phyloP scores from a whole-genome alignment of 2,888 invertebrate genomes.

The Cephus nigrinus region DNA sequence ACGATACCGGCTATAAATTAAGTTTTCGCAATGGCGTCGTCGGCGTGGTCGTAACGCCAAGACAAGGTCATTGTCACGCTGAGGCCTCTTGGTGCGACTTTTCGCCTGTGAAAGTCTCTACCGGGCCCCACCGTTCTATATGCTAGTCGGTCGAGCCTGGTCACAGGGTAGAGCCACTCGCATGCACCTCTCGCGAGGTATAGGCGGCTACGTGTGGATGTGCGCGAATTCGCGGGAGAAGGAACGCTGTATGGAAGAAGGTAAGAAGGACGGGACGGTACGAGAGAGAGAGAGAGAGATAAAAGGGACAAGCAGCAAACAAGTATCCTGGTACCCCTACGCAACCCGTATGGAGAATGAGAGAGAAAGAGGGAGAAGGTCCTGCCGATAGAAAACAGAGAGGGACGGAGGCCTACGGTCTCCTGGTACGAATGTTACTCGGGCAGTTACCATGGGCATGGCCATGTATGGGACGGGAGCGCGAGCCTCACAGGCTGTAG shows the following conservation, averaged over 20 bases:
- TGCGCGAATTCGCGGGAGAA: neutral
- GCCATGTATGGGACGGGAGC: conserved; percentile 5
- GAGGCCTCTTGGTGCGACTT: conserved; percentile 21
- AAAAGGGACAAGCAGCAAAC: neutral
- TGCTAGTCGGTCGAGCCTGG: neutral
- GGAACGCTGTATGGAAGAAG: neutral
- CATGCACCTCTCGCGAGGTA: neutral
- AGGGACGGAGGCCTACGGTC: neutral
- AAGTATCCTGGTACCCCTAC: neutral
- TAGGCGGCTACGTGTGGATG: neutral
- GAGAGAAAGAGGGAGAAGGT: neutral
- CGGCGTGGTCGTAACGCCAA: conserved; percentile 2
- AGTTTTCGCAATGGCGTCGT: neutral
- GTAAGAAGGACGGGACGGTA: neutral
- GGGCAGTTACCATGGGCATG: neutral
- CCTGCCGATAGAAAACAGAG: neutral
- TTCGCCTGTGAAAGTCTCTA: neutral
- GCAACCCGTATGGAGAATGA: neutral
- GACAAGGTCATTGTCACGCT: conserved; percentile 42
- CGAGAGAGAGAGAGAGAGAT: neutral
- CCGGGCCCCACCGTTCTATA: neutral
- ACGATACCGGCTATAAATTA: neutral
- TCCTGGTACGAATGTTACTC: conserved; percentile 1
- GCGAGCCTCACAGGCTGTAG: neutral
- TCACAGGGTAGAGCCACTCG: neutral